Conservation (phyloP, 2,888 invertebrate species). For the Ametastegia equiseti region DNA sequence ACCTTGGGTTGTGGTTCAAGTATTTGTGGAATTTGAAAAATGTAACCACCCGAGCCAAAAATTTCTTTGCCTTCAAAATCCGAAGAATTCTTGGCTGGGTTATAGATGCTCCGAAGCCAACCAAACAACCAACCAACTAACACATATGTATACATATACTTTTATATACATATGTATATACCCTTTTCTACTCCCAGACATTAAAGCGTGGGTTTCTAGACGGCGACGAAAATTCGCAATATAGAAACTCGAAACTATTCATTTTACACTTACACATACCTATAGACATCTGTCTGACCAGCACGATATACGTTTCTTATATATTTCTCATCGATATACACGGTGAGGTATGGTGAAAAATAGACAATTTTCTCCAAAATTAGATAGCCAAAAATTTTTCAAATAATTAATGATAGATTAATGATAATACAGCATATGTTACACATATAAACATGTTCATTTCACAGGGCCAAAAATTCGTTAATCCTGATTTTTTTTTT, state of each 20-base stretch:
- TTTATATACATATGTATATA: background rate
- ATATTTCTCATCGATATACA: no score
- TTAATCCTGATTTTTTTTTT: slow-evolving; percentile 33
- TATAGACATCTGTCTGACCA: background rate
- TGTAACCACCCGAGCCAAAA: slow-evolving; percentile 66
- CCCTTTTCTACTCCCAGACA: background rate
- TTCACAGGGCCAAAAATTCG: slow-evolving; percentile 36
- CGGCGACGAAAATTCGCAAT: background rate
- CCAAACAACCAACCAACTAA: background rate
- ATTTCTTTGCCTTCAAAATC: slow-evolving; percentile 61
- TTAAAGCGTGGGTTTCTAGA: background rate
- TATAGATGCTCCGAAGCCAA: background rate
- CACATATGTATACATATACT: no score
- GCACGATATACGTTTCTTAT: background rate
- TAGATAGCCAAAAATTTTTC: background rate
- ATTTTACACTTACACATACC: background rate
- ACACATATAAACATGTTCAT: background rate
- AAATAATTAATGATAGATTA: background rate
- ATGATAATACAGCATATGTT: background rate
- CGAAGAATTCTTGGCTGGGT: slow-evolving; percentile 62
- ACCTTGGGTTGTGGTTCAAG: slow-evolving; percentile 40
- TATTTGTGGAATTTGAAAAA: slow-evolving; percentile 63
- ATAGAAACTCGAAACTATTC: background rate
- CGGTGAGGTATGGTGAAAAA: no score
- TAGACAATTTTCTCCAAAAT: no score